A percentile compares a stretch with the other conserved stretches of the same genome.
Conservation (phyloP, 2,888 invertebrate genomes). For the Epinotia nisella region DNA sequence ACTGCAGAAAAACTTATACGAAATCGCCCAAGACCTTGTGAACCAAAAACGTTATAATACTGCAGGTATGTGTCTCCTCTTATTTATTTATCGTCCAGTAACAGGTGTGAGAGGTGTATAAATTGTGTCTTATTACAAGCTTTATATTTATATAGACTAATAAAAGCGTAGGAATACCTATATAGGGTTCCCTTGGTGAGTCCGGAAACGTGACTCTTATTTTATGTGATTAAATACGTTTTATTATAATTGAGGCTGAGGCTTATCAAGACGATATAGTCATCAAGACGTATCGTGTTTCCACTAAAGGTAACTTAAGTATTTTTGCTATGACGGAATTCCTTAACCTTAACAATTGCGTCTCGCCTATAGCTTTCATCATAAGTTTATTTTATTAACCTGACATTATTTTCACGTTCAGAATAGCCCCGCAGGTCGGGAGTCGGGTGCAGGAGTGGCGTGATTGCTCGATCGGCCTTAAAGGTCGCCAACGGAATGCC, state of each 20-base stretch:
- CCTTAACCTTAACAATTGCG: too few relatives aligned
- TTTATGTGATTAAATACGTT: too few relatives aligned
- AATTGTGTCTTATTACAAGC: too few relatives aligned
- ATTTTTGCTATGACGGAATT: not conserved
- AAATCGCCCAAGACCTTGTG: not conserved
- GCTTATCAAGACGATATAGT: not conserved
- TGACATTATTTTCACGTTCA: not conserved
- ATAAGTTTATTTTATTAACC: not conserved
- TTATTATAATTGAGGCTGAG: not conserved
- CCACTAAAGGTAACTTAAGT: not conserved
- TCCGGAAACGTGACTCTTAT: too few relatives aligned
- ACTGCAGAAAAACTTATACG: conserved; percentile 20
- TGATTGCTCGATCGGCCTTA: conserved; percentile 44
- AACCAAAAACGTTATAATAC: not conserved
- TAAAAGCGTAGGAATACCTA: too few relatives aligned
- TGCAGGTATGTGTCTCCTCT: not conserved
- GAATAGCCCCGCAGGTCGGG: conserved; percentile 39
- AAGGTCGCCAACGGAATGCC: conserved; percentile 43
- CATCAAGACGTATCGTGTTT: not conserved
- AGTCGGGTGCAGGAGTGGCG: conserved; percentile 41
- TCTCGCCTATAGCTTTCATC: not conserved
- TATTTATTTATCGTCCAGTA: not conserved
- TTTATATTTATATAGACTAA: too few relatives aligned
- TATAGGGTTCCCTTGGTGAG: too few relatives aligned
- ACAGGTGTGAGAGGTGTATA: too few relatives aligned